Evolutionary conservation across 2,113 vertebrate species (phyloP).

Genomic region (Phainopepla nitens): DNA sequence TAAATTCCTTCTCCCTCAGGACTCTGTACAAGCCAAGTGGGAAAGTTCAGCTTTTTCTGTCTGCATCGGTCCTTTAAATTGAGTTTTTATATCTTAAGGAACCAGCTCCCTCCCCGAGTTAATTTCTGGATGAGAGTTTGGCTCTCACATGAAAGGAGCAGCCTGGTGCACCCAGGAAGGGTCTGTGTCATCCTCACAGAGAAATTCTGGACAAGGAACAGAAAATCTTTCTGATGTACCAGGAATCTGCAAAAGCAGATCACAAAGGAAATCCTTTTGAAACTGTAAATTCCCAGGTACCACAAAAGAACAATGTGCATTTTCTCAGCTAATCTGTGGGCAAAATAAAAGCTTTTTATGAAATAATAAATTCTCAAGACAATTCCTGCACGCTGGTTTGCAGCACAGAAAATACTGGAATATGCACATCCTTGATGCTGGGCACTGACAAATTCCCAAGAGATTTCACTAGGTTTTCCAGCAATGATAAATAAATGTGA

Average conservation of each 20-base stretch:
- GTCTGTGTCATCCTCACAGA: not conserved
- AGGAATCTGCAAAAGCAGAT: not conserved
- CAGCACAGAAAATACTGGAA: not conserved
- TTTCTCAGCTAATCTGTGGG: not conserved
- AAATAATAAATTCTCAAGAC: not conserved
- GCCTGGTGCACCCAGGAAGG: fast-evolving
- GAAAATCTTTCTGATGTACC: not conserved
- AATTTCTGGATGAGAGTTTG: not conserved
- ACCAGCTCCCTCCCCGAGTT: not conserved
- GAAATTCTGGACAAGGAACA: not conserved
- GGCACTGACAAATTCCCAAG: not conserved
- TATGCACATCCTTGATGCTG: not conserved
- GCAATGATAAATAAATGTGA: not conserved
- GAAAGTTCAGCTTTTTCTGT: not conserved
- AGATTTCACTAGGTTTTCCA: not conserved
- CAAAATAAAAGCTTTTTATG: not conserved
- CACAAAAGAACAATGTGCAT: not conserved
- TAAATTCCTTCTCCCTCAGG: not conserved
- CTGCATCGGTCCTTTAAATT: not conserved
- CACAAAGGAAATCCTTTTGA: not conserved
- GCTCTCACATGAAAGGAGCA: not conserved
- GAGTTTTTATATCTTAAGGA: not conserved
- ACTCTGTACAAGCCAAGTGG: not conserved
- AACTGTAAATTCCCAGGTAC: not conserved
- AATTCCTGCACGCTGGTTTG: not conserved